These are phyloP conservation scores for Notarius lentiginosus DNA, from an alignment of 2,113 vertebrate species.

Conservation along the genomic window DNA sequence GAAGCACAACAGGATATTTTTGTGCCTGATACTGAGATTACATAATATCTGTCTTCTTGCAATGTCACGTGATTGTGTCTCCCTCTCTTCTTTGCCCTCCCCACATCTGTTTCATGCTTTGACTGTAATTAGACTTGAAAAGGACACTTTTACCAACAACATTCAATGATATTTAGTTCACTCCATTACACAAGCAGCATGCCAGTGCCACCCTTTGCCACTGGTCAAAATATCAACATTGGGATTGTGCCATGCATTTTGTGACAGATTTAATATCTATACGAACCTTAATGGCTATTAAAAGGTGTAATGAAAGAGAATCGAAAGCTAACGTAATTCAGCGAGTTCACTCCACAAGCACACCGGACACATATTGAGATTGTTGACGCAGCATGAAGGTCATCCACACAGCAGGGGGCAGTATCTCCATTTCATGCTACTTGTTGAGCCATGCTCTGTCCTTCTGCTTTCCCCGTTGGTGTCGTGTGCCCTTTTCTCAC, in stretches of 20 bases:
- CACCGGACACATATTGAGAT: conserved; percentile 64
- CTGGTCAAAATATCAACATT: too few species aligned
- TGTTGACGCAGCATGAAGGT: conserved; percentile 66
- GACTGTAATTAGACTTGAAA: conserved; percentile 77
- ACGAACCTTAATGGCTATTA: background rate
- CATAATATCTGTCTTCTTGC: conserved; percentile 48
- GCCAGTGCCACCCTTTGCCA: background rate
- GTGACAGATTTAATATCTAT: background rate
- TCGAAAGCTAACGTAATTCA: background rate
- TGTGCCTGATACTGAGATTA: background rate
- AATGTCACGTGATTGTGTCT: conserved; percentile 42
- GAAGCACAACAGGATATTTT: background rate
- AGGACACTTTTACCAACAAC: conserved; percentile 72
- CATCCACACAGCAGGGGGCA: conserved; percentile 69
- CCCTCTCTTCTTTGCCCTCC: conserved; percentile 46
- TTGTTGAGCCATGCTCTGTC: conserved; percentile 52
- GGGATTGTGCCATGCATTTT: background rate
- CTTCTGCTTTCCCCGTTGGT: conserved; percentile 50
- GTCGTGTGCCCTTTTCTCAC: conserved; percentile 37
- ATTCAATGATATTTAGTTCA: conserved; percentile 72
- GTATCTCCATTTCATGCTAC: conserved; percentile 52
- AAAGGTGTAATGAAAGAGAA: background rate
- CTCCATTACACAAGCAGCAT: conserved; percentile 52
- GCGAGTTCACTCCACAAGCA: conserved; percentile 58
- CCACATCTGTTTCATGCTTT: conserved; percentile 63